Conservation (phyloP, 2,888 invertebrate genomes). For the Ctenicera cuprea region DNA sequence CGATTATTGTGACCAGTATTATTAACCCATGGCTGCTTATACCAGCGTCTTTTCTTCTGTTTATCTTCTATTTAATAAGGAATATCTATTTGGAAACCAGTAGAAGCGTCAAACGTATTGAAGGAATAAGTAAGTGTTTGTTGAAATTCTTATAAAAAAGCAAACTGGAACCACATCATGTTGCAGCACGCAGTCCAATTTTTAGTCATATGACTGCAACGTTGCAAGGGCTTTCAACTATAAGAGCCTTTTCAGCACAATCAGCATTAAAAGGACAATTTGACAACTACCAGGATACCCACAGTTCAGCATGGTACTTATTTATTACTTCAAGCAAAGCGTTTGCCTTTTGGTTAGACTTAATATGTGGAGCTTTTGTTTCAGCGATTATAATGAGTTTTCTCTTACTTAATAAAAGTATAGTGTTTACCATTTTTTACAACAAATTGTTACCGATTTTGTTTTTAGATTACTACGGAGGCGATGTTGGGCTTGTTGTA, state of each 20-base stretch:
- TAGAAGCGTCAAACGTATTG: constrained; percentile 81
- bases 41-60: constrained; percentile 74
- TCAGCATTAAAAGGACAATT: constrained; percentile 78
- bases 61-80: constrained; percentile 74
- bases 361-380: constrained; percentile 63
- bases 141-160: not conserved
- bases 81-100: constrained; percentile 64
- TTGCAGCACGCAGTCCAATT: constrained; percentile 85
- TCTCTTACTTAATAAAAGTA: constrained; percentile 55
- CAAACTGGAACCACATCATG: not conserved
- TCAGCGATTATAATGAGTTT: constrained; percentile 43
- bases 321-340: constrained; percentile 75
- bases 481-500: constrained; percentile 86
- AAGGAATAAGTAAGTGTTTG: constrained; percentile 75
- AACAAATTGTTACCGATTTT: not conserved
- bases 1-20: constrained; percentile 72
- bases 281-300: constrained; percentile 77
- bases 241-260: constrained; percentile 83
- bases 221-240: constrained; percentile 85
- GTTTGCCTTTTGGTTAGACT: constrained; percentile 66
- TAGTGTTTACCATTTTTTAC: not conserved
- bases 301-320: constrained; percentile 85
- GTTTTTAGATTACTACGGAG: constrained; percentile 64
- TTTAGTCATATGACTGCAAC: constrained; percentile 85
- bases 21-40: constrained; percentile 82